Conservation (phyloP, 64 coral and sea anemone species). For the Cladopsammia gracilis region DNA sequence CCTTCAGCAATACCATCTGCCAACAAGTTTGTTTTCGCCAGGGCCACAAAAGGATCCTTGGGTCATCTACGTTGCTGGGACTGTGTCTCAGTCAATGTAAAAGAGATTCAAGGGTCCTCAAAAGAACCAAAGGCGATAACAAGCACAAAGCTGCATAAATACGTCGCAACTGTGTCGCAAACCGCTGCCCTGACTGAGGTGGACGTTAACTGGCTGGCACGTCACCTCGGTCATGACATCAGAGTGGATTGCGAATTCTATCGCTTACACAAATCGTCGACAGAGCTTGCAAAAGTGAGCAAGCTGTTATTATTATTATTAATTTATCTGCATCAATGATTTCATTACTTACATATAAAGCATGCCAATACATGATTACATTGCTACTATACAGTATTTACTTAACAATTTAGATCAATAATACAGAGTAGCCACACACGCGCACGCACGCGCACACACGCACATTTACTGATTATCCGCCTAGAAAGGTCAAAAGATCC, state of each 20-base stretch:
- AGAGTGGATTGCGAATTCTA: slow-evolving; percentile 39
- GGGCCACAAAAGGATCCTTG: not conserved
- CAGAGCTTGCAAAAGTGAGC: slow-evolving; percentile 56
- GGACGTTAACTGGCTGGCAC: slow-evolving; percentile 61
- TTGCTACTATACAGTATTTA: no score
- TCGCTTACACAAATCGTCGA: slow-evolving; percentile 26
- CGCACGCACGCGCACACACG: no score
- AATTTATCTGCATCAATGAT: no score
- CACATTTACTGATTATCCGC: no score
- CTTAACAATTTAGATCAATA: no score
- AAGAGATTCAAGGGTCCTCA: not conserved
- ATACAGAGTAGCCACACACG: no score
- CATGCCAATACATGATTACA: no score
- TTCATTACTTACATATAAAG: no score
- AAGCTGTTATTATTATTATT: no score
- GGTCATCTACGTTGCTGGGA: slow-evolving; percentile 41
- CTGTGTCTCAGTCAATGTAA: slow-evolving; percentile 24
- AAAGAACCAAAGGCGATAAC: slow-evolving; percentile 40
- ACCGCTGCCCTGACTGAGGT: slow-evolving; percentile 16
- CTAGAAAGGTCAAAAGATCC: no score
- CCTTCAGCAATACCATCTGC: not conserved
- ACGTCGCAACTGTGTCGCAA: no score
- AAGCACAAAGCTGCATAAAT: no score
- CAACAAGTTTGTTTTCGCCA: slow-evolving; percentile 40
- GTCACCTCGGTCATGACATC: slow-evolving; percentile 59